phyloP scores from a whole-genome alignment of 1,140 invertebrate species.

The Rhysida immarginata region DNA sequence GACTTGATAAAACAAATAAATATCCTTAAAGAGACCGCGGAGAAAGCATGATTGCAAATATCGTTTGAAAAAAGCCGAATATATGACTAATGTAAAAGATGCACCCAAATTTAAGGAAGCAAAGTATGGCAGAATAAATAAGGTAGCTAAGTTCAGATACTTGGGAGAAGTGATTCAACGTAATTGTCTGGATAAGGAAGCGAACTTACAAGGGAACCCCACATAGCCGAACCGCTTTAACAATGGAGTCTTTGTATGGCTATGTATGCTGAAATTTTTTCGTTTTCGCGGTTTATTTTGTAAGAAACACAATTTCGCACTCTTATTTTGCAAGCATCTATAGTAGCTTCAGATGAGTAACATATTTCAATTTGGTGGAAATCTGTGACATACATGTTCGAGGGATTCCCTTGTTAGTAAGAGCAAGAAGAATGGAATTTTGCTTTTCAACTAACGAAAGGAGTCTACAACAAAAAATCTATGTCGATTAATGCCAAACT shows the following conservation, averaged over 20 bases:
- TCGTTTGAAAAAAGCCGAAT: background rate
- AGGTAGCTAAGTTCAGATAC: background rate
- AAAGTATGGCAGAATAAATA: background rate
- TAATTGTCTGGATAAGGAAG: background rate
- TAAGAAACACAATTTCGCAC: too few relatives aligned
- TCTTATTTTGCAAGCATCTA: too few relatives aligned
- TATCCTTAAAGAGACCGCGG: background rate
- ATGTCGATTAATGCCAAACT: background rate
- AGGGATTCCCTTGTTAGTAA: background rate
- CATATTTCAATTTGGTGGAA: too few relatives aligned
- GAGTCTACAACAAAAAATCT: background rate
- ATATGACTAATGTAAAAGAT: background rate
- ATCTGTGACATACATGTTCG: too few relatives aligned
- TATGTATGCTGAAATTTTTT: too few relatives aligned
- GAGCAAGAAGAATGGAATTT: background rate
- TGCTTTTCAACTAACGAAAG: background rate
- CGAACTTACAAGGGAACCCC: too few relatives aligned
- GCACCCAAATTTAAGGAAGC: background rate
- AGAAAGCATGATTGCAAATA: background rate
- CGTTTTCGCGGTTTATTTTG: too few relatives aligned
- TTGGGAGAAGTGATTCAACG: background rate
- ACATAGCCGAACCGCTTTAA: too few relatives aligned
- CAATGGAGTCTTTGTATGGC: too few relatives aligned
- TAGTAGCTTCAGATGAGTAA: too few relatives aligned
- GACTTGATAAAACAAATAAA: background rate